Percentiles rank a stretch among this genome's conserved stretches.
phyloP scores from a whole-genome alignment of 1,140 invertebrate species.

The Andrena cerasifolii region DNA sequence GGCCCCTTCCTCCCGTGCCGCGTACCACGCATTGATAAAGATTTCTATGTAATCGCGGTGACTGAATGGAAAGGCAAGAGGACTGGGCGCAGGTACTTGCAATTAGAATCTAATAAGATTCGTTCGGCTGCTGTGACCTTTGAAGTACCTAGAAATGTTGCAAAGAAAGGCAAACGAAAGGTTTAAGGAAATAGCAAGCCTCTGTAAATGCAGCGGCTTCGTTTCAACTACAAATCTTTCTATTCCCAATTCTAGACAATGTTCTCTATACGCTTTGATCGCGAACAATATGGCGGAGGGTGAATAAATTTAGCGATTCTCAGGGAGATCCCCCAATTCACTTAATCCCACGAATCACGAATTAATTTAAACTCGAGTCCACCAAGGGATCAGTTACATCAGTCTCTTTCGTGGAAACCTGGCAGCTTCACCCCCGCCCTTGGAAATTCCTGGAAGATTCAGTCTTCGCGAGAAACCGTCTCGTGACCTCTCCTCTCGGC shows the following conservation, averaged over 20 bases:
- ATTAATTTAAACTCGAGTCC: too few species aligned
- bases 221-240: too few species aligned
- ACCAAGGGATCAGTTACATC: too few species aligned
- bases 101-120: conserved; percentile 22
- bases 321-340: too few species aligned
- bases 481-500: conserved; percentile 3
- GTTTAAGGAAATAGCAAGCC: background rate
- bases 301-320: too few species aligned
- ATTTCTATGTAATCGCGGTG: background rate
- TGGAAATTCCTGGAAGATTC: background rate
- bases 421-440: too few species aligned
- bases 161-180: conserved; percentile 13
- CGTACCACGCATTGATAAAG: background rate
- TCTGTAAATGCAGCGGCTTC: background rate
- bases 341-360: too few species aligned
- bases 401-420: too few species aligned
- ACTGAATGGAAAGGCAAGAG: background rate
- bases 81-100: background rate
- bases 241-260: too few species aligned
- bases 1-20: background rate
- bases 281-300: too few species aligned
- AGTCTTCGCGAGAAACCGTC: background rate
- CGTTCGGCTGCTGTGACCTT: too few species aligned
- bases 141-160: background rate
- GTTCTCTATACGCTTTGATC: too few species aligned